Conservation (phyloP, 2,797 vertebrate species). For the Pterois miles region DNA sequence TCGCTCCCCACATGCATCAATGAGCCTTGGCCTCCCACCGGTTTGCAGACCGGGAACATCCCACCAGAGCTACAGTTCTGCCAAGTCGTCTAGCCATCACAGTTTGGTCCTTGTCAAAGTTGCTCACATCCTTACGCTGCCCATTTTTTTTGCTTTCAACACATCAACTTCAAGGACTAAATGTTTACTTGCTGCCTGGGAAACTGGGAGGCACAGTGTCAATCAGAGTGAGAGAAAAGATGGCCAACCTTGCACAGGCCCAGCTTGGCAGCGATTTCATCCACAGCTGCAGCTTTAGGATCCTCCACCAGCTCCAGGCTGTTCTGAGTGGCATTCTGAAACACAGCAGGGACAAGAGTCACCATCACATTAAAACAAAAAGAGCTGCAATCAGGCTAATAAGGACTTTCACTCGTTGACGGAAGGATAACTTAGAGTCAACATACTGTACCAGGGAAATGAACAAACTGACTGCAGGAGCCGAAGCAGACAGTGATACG, state of each 20-base stretch:
- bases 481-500: accelerated
- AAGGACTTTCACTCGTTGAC: neutral
- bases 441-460: neutral
- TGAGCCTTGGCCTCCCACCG: too few relatives aligned
- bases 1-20: too few relatives aligned
- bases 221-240: neutral
- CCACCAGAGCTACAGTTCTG: too few relatives aligned
- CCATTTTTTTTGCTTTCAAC: too few relatives aligned
- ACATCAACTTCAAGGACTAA: too few relatives aligned
- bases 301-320: slow-evolving; percentile 96
- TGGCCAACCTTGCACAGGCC: slow-evolving; percentile 91
- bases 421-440: neutral
- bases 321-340: slow-evolving; percentile 94
- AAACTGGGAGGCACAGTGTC: neutral
- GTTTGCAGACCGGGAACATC: too few relatives aligned
- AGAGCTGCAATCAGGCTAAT: neutral
- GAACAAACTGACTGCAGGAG: neutral
- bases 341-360: neutral
- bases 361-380: neutral
- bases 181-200: too few relatives aligned
- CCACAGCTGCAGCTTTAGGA: slow-evolving; percentile 93
- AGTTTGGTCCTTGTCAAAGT: too few relatives aligned
- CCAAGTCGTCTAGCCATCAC: too few relatives aligned
- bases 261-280: slow-evolving; percentile 95
- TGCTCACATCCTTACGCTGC: too few relatives aligned